A percentile compares a stretch with the other conserved stretches of the same genome.
These are phyloP conservation scores for Tachystola acroxantha DNA, from an alignment of 2,888 invertebrate genomes.

Conservation along the genomic window DNA sequence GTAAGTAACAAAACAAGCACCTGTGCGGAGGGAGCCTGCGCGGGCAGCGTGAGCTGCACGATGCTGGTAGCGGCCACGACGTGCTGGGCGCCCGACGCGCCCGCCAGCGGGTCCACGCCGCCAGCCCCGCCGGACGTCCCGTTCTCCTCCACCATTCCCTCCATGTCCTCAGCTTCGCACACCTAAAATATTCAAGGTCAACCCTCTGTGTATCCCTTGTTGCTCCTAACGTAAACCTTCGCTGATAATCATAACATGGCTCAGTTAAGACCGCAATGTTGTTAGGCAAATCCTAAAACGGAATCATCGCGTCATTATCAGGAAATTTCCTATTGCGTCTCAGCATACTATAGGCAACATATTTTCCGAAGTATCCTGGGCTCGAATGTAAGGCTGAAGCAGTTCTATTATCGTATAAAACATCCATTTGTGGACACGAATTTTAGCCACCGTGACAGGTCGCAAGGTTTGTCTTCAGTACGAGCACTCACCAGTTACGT, in stretches of 20 bases:
- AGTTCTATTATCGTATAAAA: slow-evolving; percentile 37
- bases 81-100: slow-evolving; percentile 49
- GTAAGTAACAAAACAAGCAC: slow-evolving; percentile 55
- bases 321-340: slow-evolving; percentile 69
- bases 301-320: slow-evolving; percentile 63
- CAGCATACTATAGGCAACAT: slow-evolving; percentile 47
- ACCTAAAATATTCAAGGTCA: slow-evolving; percentile 82
- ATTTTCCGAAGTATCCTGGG: slow-evolving; percentile 32
- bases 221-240: slow-evolving; percentile 25
- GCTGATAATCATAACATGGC: slow-evolving; percentile 27
- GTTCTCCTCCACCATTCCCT: slow-evolving; percentile 96
- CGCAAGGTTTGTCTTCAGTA: slow-evolving; percentile 73
- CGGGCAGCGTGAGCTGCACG: slow-evolving; percentile 90
- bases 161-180: slow-evolving; percentile 83
- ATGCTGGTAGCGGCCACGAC: slow-evolving; percentile 84
- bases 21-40: slow-evolving; percentile 82
- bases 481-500: slow-evolving; percentile 94
- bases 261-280: slow-evolving; percentile 45
- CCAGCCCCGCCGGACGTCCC: slow-evolving; percentile 74
- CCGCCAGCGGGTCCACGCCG: slow-evolving; percentile 53
- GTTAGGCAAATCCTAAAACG: slow-evolving; percentile 59
- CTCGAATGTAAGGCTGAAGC: slow-evolving; percentile 33
- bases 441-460: slow-evolving; percentile 71
- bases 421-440: slow-evolving; percentile 64
- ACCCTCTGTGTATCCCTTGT: slow-evolving; percentile 52